phyloP scores from a whole-genome alignment of 1,140 invertebrate genomes.

The Ceratina japonica region DNA sequence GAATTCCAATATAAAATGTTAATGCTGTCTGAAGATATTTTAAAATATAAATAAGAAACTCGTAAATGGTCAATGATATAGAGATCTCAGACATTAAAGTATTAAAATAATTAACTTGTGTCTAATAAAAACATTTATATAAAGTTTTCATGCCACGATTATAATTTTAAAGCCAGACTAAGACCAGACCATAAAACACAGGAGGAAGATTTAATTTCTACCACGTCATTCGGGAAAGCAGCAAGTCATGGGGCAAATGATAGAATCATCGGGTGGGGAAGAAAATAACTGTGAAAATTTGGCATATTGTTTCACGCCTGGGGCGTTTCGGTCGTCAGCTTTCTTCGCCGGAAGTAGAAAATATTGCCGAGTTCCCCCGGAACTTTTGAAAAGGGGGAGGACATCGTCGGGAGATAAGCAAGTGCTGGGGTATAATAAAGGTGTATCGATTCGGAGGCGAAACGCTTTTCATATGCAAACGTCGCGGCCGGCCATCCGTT shows the following conservation, averaged over 20 bases:
- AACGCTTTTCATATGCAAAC: slow-evolving; percentile 79
- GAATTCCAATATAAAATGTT: background rate
- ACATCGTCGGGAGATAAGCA: slow-evolving; percentile 74
- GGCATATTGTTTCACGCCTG: slow-evolving; percentile 75
- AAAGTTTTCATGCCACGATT: background rate
- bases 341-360: slow-evolving; percentile 73
- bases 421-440: slow-evolving; percentile 77
- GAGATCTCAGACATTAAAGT: background rate
- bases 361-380: slow-evolving; percentile 75
- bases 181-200: background rate
- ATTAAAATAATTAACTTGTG: background rate
- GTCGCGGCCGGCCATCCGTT: slow-evolving; percentile 75
- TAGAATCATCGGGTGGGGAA: slow-evolving; percentile 52
- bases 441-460: slow-evolving; percentile 76
- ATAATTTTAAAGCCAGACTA: too few relatives aligned
- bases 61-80: background rate
- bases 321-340: slow-evolving; percentile 40
- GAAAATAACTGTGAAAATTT: slow-evolving; percentile 66
- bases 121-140: background rate
- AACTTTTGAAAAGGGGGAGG: slow-evolving; percentile 38
- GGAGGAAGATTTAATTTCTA: slow-evolving; percentile 17
- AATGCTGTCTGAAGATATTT: too few relatives aligned
- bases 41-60: background rate
- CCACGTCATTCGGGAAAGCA: slow-evolving; percentile 22
- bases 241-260: slow-evolving; percentile 61